These are phyloP conservation scores for Marasmarcha lunaedactyla DNA, from an alignment of 2,888 invertebrate genomes.

Conservation along the genomic window DNA sequence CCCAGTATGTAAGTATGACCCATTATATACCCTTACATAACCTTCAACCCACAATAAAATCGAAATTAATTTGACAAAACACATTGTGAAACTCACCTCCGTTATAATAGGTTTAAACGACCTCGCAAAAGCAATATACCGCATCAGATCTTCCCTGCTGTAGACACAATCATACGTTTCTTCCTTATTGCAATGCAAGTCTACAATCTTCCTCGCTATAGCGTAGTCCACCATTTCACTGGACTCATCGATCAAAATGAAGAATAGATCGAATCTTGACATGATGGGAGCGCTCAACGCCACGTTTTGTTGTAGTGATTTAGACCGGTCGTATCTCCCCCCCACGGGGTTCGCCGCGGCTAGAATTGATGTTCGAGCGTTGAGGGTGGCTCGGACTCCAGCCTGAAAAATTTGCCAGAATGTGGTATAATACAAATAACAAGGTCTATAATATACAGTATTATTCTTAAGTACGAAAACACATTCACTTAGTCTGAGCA, in stretches of 20 bases:
- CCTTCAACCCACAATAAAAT: no score
- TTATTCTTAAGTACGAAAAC: no score
- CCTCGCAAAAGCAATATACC: conserved; percentile 96
- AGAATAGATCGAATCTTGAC: conserved; percentile 99
- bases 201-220: conserved; percentile 95
- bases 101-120: conserved; percentile 93
- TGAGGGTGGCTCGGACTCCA: conserved; percentile 95
- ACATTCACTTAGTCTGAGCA: no score
- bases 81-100: no score
- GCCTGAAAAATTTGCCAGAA: conserved; percentile 80
- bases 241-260: conserved; percentile 97
- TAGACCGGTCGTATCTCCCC: conserved; percentile 95
- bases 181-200: conserved; percentile 89
- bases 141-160: conserved; percentile 87
- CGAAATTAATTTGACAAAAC: no score
- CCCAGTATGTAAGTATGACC: no score
- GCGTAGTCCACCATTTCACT: conserved; percentile 91
- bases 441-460: not conserved
- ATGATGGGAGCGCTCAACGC: conserved; percentile 95
- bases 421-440: conserved; percentile 3
- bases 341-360: conserved; percentile 98
- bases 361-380: conserved; percentile 96
- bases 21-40: no score
- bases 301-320: conserved; percentile 95
- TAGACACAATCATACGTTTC: conserved; percentile 86